phyloP scores from a whole-genome alignment of 1,140 invertebrate genomes.

The Bombus cullumanus region DNA sequence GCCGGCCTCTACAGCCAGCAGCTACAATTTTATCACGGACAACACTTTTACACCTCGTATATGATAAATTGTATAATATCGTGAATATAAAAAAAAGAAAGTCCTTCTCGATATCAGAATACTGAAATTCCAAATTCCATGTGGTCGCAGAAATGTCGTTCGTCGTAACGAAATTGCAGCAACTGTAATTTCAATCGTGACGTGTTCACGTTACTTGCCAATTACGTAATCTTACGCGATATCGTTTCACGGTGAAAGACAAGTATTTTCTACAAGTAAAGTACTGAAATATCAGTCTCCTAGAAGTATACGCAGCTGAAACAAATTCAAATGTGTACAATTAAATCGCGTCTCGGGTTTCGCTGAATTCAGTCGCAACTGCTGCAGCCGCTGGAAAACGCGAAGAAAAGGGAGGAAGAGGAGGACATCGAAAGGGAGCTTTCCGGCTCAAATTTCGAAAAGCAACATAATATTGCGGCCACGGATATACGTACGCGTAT shows the following conservation, averaged over 20 bases:
- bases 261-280: neutral
- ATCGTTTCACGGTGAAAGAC: neutral
- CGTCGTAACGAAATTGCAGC: too few relatives aligned
- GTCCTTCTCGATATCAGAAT: too few relatives aligned
- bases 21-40: too few relatives aligned
- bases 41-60: too few relatives aligned
- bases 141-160: too few relatives aligned
- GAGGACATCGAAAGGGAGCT: conserved; percentile 16
- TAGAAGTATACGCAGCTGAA: neutral
- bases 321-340: neutral
- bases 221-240: too few relatives aligned
- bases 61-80: too few relatives aligned
- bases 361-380: neutral
- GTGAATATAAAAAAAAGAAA: too few relatives aligned
- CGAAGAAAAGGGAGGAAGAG: neutral
- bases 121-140: too few relatives aligned
- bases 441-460: conserved; percentile 43
- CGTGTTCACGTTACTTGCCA: too few relatives aligned
- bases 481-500: neutral
- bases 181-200: too few relatives aligned
- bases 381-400: neutral
- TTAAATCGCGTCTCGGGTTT: neutral
- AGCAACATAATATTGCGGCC: conserved; percentile 56
- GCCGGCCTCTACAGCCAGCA: too few relatives aligned
- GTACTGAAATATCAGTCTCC: neutral